Evolutionary conservation across 53 echinoderm and acorn worm species (phyloP).

Genomic region (Echinarachnius parma): DNA sequence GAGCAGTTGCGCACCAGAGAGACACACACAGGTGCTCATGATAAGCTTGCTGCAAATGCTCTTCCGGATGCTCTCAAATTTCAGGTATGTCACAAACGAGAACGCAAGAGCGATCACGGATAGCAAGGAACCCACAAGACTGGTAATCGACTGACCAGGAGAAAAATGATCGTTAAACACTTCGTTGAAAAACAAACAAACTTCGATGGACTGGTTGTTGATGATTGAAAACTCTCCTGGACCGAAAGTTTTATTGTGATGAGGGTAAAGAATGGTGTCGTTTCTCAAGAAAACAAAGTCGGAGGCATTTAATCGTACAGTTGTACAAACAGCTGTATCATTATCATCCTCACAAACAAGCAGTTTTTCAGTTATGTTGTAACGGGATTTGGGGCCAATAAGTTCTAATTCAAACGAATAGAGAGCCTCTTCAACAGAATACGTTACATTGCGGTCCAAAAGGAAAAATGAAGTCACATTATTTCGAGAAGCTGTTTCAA

Average conservation of each 20-base stretch:
- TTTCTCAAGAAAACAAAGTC: conserved; percentile 5
- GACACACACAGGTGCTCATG: conserved; percentile 52
- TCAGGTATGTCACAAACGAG: conserved; percentile 55
- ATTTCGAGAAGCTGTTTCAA: too few species aligned
- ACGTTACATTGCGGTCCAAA: too few species aligned
- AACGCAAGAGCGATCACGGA: conserved; percentile 42
- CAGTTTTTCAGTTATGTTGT: too few species aligned
- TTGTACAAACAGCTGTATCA: too few species aligned
- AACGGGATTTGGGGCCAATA: too few species aligned
- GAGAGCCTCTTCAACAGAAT: too few species aligned
- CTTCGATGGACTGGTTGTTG: conserved; percentile 14
- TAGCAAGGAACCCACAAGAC: conserved; percentile 42
- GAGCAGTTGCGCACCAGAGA: conserved; percentile 60
- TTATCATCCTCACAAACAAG: too few species aligned
- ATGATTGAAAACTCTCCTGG: not conserved
- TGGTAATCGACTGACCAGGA: conserved; percentile 34
- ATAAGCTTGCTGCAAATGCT: conserved; percentile 44
- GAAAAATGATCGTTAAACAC: not conserved
- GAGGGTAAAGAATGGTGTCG: conserved; percentile 3
- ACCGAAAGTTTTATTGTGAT: not conserved
- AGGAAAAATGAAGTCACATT: too few species aligned
- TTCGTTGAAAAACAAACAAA: conserved; percentile 5
- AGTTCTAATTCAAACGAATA: too few species aligned
- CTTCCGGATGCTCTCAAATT: conserved; percentile 51
- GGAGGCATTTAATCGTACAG: conserved; percentile 1